Evolutionary conservation across 1,140 invertebrate genomes (phyloP), one percentile per base, ranked within the genome.

Genomic region (Drosophila asahinai): DNA sequence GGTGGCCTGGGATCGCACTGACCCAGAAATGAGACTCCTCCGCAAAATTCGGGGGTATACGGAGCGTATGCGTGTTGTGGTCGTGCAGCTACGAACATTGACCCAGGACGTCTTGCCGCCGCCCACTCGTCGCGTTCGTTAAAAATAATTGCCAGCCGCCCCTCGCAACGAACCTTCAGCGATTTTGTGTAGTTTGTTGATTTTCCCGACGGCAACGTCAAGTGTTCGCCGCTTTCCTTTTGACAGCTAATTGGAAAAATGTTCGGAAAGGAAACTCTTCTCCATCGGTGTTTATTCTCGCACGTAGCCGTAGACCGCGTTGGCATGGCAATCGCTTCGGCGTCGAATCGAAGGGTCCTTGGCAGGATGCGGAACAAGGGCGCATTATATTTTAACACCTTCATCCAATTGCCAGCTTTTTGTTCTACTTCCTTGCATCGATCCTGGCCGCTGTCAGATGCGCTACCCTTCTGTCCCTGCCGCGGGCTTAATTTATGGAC

Each of bases 351-450:
- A 25, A 57, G 62, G 36, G 68, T 61, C 62, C 70, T 61, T 55
- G 57, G 40, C 52, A 55, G 47, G 62, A 75, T 61, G 76, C 61
- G 48, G 66, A 49, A 81, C 73, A 81, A 84, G 68, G 73, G 62
- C 54, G 68, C 75, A 66, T 87, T 89, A 83, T 87, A 67, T 91
- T 83, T 91, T 92, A 92, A 92, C 91, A 92, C 91, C 91, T 92
- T 92, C 91, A 92, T 92, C 91, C 91, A 92, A 92, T 92, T 92
- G 82, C 76, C 70, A 73, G 58, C 64, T 74, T 75, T 66, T 73
- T 76, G 67, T 80, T 80, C 75, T 59, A 77, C 62, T 64, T 87
- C 73, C 74, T 89, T 59, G 75, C 66, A 83, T 76, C 87, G 80
- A 83, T 87, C 81, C 83, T 80, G 77, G 65, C 81, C 47, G 82